Evolutionary conservation across 1,140 invertebrate species (phyloP), one percentile per base, ranked within the genome.

Genomic region (Eulimnadia texana): DNA sequence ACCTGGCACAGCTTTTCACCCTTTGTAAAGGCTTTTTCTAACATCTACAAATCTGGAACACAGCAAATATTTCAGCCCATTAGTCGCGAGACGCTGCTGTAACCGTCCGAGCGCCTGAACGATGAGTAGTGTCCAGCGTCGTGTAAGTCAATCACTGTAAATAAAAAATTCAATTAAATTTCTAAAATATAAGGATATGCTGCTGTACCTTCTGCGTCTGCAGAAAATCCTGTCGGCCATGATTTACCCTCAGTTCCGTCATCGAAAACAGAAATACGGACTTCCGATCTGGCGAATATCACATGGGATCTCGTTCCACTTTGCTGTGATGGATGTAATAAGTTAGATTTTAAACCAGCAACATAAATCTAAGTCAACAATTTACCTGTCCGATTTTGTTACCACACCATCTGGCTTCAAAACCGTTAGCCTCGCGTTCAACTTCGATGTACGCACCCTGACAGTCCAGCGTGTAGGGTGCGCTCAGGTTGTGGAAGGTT

Each of bases 361-460:
- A n/a, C 1, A 24, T 9, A n/a, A n/a, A n/a, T n/a, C n/a, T n/a
- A n/a, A n/a, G n/a, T n/a, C n/a, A n/a, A n/a, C n/a, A n/a, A 54
- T 63, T 61, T 59, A 69, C 68, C 59, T 66, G 64, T 3, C 63
- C 61, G 2, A 68, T 67, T 49, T 66, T 58, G 52, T 69, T 68
- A 3, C 69, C 69, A 62, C 69, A 70, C 68, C 68, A 70, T 23
- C 69, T 57, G 3, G 69, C 69, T 49, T 70, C 68, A 52, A 66
- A 70, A 3, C 69, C 69, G 57, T 70, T 68, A n/a, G 66, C 66
- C 58, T 70, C 69, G 11, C 69, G 54, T 58, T 70, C 69, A 13
- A 70, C 67, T 61, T 70, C 68, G 19, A 70, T 68, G 58, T 69
- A 70, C 28, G 69, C 69, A 16, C 69, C 68, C 13, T 68, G 56